These are phyloP conservation scores for Oopsacas minuta DNA, from an alignment of 37 sponge, comb jelly and placozoan genomes.

Conservation along the genomic window DNA sequence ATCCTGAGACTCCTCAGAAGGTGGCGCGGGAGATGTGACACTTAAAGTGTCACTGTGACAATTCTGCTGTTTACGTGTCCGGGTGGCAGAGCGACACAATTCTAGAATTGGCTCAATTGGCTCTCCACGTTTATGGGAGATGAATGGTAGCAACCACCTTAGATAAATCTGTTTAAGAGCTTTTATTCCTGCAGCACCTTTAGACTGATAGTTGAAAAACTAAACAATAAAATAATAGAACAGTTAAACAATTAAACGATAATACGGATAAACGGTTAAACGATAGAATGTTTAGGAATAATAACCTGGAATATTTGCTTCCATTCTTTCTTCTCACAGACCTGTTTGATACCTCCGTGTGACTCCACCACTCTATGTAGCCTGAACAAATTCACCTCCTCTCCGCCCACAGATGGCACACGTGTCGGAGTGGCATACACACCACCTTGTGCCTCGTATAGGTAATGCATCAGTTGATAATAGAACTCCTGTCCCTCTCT, in stretches of 20 bases:
- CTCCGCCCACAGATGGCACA: neutral
- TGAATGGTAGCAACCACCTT: neutral
- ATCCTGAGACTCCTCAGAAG: neutral
- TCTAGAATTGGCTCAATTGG: neutral
- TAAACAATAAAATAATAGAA: neutral
- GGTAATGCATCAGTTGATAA: neutral
- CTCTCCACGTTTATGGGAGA: neutral
- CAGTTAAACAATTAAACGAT: neutral
- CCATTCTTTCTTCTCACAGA: slow-evolving; percentile 10
- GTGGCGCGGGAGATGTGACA: slow-evolving; percentile 10
- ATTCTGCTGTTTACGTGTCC: neutral
- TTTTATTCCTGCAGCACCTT: neutral
- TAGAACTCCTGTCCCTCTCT: neutral
- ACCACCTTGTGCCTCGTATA: neutral
- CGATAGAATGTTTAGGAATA: neutral
- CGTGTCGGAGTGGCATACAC: neutral
- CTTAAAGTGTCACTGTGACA: neutral
- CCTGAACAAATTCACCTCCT: neutral
- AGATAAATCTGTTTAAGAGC: neutral
- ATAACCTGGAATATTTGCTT: neutral
- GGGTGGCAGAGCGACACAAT: neutral
- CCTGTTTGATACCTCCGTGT: neutral
- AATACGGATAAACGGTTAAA: neutral
- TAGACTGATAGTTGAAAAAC: neutral
- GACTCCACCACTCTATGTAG: neutral